phyloP scores from a whole-genome alignment of 2,888 invertebrate genomes.

The Eubasilissa splendida region DNA sequence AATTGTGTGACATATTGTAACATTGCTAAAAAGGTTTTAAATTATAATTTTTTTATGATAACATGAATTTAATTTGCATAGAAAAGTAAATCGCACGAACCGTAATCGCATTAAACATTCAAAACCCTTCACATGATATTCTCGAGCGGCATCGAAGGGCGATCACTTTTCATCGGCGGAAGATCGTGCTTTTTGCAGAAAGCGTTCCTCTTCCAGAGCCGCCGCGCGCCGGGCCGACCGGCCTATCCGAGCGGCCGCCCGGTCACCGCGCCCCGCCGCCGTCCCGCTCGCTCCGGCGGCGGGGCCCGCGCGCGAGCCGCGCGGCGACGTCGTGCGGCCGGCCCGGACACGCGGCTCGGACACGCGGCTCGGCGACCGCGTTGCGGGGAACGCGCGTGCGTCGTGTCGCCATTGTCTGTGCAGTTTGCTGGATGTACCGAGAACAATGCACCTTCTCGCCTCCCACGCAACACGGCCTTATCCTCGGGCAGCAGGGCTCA shows the following conservation, averaged over 20 bases:
- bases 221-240: conserved; percentile 13
- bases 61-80: no score
- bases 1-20: no score
- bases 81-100: neutral
- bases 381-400: conserved; percentile 48
- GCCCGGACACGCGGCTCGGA: conserved; percentile 36
- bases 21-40: no score
- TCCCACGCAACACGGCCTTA: conserved; percentile 53
- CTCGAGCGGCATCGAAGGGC: conserved; percentile 41
- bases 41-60: no score
- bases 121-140: conserved; percentile 9
- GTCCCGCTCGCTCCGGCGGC: neutral
- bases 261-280: neutral
- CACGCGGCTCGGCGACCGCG: conserved; percentile 36
- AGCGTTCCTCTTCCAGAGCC: conserved; percentile 27
- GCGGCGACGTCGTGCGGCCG: conserved; percentile 1
- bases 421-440: conserved; percentile 36
- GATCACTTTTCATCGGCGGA: conserved; percentile 50
- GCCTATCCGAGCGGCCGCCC: conserved; percentile 25
- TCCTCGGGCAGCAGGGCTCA: conserved; percentile 34
- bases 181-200: conserved; percentile 48
- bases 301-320: neutral
- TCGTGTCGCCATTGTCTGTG: conserved; percentile 54
- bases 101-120: conserved; percentile 19
- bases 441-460: conserved; percentile 54